These are phyloP conservation scores for Dusona sp. DNA, from an alignment of 2,888 invertebrate genomes.

Conservation along the genomic window DNA sequence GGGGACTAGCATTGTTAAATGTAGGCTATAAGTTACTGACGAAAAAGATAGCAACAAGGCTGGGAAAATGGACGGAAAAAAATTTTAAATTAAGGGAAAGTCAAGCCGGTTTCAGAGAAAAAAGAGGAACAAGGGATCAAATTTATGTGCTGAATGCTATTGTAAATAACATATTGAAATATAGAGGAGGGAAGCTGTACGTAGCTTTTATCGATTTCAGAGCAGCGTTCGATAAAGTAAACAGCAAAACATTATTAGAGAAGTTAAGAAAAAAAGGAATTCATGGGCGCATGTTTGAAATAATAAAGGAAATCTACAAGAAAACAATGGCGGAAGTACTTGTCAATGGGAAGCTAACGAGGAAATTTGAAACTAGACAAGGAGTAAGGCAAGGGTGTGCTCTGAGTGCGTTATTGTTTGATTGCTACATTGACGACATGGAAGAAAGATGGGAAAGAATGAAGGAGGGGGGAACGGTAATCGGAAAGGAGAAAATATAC, in stretches of 20 bases:
- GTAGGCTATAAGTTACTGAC: constrained; percentile 47
- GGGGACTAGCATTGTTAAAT: constrained; percentile 47
- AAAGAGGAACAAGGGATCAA: too few relatives aligned
- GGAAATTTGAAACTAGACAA: constrained; percentile 46
- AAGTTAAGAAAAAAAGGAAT: constrained; percentile 54
- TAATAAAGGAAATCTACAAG: constrained; percentile 49
- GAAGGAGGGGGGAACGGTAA: constrained; percentile 33
- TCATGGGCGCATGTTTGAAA: constrained; percentile 51
- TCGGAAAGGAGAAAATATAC: constrained; percentile 26
- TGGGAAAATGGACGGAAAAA: constrained; percentile 44
- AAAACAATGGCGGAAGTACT: constrained; percentile 46
- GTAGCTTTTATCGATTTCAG: constrained; percentile 14
- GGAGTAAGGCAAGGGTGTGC: constrained; percentile 68
- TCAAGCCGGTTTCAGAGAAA: too few relatives aligned
- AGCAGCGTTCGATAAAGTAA: not conserved
- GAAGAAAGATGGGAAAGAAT: too few relatives aligned
- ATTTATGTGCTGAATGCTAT: constrained; percentile 50
- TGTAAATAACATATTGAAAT: constrained; percentile 33
- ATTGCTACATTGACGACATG: constrained; percentile 61
- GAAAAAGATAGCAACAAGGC: constrained; percentile 35
- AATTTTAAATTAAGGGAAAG: constrained; percentile 54
- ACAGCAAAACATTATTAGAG: constrained; percentile 54
- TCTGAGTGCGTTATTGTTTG: constrained; percentile 61
- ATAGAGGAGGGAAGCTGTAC: constrained; percentile 21
- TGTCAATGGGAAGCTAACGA: constrained; percentile 48